Evolutionary conservation across 2,888 invertebrate species (phyloP).

Genomic region (Dioctria rufipes): DNA sequence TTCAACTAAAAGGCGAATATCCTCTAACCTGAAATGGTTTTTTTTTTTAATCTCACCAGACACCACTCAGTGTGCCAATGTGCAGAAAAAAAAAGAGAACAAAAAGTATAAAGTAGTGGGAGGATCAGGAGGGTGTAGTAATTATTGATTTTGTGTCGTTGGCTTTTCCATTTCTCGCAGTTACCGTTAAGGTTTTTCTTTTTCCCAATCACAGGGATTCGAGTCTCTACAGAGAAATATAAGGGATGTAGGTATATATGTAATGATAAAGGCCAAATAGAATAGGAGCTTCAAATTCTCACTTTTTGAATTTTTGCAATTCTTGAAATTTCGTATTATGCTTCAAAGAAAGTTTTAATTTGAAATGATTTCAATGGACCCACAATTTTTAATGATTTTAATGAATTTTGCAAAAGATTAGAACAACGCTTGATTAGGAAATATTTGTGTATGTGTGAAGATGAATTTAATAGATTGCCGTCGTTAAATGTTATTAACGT

Average conservation of each 20-base stretch:
- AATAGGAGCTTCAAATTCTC: constrained; percentile 33
- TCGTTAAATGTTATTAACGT: too few relatives aligned
- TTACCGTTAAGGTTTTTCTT: constrained; percentile 23
- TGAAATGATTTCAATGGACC: constrained; percentile 23
- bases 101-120: not conserved
- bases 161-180: constrained; percentile 58
- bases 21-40: constrained; percentile 43
- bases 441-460: too few relatives aligned
- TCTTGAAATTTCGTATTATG: constrained; percentile 43
- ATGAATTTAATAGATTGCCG: too few relatives aligned
- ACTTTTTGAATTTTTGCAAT: constrained; percentile 35
- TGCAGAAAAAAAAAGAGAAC: constrained; percentile 44
- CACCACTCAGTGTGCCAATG: constrained; percentile 48
- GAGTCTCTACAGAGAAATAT: not conserved
- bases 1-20: constrained; percentile 50
- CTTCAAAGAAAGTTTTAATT: constrained; percentile 52
- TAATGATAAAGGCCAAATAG: constrained; percentile 18
- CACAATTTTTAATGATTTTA: not conserved
- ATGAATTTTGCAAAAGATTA: not conserved
- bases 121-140: constrained; percentile 61
- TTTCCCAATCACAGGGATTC: constrained; percentile 2
- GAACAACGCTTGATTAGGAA: not conserved
- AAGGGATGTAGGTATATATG: constrained; percentile 5
- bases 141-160: constrained; percentile 65
- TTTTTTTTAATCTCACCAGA: constrained; percentile 43